Conservation (phyloP, 2,888 invertebrate species). For the Plutella xylostella region DNA sequence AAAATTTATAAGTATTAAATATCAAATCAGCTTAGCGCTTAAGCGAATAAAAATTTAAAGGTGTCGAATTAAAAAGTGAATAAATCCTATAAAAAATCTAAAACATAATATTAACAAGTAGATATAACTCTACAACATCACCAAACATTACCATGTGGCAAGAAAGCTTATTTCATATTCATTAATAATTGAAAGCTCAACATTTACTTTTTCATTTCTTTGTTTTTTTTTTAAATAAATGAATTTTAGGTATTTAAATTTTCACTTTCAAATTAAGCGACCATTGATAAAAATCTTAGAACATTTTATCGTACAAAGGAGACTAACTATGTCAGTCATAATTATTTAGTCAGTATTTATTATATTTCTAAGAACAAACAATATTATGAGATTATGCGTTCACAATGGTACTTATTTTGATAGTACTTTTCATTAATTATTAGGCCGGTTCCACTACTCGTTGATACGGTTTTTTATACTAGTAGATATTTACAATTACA, state of each 20-base stretch:
- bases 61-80: background rate
- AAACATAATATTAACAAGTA: background rate
- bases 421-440: slow-evolving; percentile 41
- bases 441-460: slow-evolving; percentile 68
- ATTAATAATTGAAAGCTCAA: background rate
- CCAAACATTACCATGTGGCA: background rate
- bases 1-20: too few species aligned
- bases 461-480: slow-evolving; percentile 31
- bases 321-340: too few species aligned
- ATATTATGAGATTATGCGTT: too few species aligned
- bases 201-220: background rate
- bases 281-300: too few species aligned
- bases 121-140: background rate
- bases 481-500: background rate
- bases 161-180: background rate
- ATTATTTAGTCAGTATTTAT: too few species aligned
- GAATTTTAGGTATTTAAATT: too few species aligned
- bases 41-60: background rate
- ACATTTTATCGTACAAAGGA: too few species aligned
- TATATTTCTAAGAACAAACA: too few species aligned
- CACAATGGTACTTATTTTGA: too few species aligned
- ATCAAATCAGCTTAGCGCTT: too few species aligned
- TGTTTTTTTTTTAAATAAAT: too few species aligned
- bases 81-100: background rate
- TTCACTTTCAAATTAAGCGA: too few species aligned